A percentile compares a stretch with the other conserved stretches of the same genome.
Conservation (phyloP, 2,113 vertebrate genomes). For the Rostratula benghalensis region DNA sequence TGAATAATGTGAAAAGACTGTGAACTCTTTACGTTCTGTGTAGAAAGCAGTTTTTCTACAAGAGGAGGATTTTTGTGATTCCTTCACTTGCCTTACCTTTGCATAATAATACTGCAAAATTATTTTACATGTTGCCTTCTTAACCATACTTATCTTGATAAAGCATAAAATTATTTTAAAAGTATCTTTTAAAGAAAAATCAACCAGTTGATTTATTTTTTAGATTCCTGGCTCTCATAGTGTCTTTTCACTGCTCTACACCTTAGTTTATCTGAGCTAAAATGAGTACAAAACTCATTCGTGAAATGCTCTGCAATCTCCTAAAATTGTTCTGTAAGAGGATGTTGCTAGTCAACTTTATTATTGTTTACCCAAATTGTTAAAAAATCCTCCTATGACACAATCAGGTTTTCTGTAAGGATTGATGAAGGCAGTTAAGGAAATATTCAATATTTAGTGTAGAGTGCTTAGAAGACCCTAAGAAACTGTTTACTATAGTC, state of each 20-base stretch:
- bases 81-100: not conserved
- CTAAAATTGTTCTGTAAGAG: not conserved
- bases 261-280: not conserved
- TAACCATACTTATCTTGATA: not conserved
- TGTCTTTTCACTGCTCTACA: not conserved
- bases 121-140: not conserved
- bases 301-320: not conserved
- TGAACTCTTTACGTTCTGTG: not conserved
- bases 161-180: not conserved
- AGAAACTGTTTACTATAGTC: not conserved
- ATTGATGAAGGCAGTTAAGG: not conserved
- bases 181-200: not conserved
- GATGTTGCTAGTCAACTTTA: rapidly evolving
- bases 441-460: not conserved
- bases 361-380: not conserved
- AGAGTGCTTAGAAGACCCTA: not conserved
- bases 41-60: not conserved
- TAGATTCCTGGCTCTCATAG: not conserved
- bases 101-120: not conserved
- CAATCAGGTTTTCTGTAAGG: not conserved
- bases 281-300: not conserved
- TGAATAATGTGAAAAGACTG: too few species aligned
- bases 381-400: not conserved
- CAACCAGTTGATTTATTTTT: not conserved
- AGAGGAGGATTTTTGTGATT: not conserved